Evolutionary conservation across 2,113 vertebrate species (phyloP).

Genomic region (Zosterops japonicus): DNA sequence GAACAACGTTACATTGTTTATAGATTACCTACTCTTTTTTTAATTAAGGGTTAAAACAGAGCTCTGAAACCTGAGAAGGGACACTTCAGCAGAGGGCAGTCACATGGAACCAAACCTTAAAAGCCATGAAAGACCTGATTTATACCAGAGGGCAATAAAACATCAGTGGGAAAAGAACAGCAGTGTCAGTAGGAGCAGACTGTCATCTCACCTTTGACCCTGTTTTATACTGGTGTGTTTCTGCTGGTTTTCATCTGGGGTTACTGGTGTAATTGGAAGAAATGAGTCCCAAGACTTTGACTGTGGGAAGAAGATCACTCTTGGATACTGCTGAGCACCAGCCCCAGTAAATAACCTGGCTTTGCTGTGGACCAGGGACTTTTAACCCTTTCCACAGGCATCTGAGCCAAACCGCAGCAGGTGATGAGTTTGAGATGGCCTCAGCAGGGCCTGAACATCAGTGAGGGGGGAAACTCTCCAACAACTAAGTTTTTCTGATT

Average conservation of each 20-base stretch:
- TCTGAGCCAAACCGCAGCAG: neutral
- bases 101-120: neutral
- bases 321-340: neutral
- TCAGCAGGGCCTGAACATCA: neutral
- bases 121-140: conserved; percentile 2
- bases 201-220: neutral
- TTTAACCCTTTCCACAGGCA: neutral
- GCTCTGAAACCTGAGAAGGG: neutral
- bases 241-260: neutral
- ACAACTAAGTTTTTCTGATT: neutral
- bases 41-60: neutral
- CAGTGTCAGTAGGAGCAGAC: neutral
- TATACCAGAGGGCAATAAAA: neutral
- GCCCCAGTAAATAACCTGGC: neutral
- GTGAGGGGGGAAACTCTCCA: neutral
- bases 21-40: neutral
- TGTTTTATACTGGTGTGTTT: neutral
- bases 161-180: neutral
- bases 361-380: neutral
- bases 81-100: neutral
- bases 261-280: neutral
- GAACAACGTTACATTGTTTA: neutral
- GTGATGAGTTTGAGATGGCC: rapidly evolving
- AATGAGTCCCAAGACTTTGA: neutral
- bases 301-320: neutral